Evolutionary conservation across 2,797 vertebrate genomes (phyloP).

Genomic region (Hylomyscus alleni): DNA sequence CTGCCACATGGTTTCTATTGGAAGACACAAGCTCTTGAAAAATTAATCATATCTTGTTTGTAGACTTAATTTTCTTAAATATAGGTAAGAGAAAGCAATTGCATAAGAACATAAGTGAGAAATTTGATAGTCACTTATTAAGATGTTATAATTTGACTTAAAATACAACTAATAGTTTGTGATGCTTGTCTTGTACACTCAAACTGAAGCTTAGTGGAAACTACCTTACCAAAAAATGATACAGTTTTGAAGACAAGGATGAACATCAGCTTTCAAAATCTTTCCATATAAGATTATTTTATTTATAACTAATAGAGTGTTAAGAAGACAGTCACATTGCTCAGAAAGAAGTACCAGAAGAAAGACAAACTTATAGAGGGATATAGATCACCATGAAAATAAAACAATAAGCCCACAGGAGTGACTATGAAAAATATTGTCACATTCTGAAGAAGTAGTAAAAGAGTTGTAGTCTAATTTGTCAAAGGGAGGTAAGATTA

Average conservation of each 20-base stretch:
- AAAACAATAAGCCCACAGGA: background rate
- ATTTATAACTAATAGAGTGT: background rate
- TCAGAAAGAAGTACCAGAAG: background rate
- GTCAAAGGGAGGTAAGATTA: background rate
- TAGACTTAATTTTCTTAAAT: background rate
- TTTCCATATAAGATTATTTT: background rate
- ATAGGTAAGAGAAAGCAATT: background rate
- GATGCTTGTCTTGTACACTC: background rate
- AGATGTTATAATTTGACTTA: background rate
- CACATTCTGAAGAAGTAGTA: background rate
- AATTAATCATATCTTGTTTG: background rate
- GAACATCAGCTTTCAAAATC: background rate
- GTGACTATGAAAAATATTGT: background rate
- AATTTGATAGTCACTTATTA: background rate
- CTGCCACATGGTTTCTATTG: background rate
- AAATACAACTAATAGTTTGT: background rate
- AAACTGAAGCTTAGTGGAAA: background rate
- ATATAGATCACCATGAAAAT: background rate
- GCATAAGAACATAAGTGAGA: background rate
- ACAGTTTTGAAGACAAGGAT: background rate
- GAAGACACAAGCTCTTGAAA: background rate
- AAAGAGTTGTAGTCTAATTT: background rate
- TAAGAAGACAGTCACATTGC: background rate
- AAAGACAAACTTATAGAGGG: background rate
- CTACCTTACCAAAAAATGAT: background rate